A percentile compares a stretch with the other conserved stretches of the same genome.
phyloP scores from a whole-genome alignment of 2,888 invertebrate species.

The Drosophila paranaensis region DNA sequence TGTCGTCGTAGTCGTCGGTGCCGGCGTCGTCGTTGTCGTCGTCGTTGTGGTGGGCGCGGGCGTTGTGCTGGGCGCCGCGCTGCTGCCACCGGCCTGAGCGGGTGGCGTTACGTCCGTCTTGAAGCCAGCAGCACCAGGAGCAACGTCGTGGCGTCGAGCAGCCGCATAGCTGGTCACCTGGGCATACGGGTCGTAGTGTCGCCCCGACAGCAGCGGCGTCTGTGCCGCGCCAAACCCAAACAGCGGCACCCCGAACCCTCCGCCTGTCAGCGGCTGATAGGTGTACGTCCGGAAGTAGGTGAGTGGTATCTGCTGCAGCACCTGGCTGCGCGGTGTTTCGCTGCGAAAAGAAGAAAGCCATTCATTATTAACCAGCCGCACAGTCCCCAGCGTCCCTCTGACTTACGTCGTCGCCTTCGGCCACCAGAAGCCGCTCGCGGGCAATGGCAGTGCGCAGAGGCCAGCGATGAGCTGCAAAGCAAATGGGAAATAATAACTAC shows the following conservation, averaged over 20 bases:
- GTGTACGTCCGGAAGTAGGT: conserved; percentile 84
- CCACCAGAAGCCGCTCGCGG: conserved; percentile 78
- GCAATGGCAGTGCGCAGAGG: conserved; percentile 25
- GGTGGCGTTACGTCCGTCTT: conserved; percentile 64
- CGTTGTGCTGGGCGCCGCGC: conserved; percentile 26
- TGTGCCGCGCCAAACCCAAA: conserved; percentile 74
- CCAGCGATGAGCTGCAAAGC: conserved; percentile 43
- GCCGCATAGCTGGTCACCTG: conserved; percentile 63
- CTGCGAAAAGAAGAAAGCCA: conserved; percentile 38
- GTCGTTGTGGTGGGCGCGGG: conserved; percentile 36
- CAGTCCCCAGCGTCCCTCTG: neutral
- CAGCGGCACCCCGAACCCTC: conserved; percentile 74
- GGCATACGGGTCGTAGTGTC: conserved; percentile 71
- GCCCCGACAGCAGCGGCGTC: conserved; percentile 66
- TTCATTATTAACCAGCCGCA: neutral
- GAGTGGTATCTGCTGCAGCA: conserved; percentile 82
- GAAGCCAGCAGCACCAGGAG: conserved; percentile 1
- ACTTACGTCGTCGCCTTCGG: conserved; percentile 78
- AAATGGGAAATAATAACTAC: neutral
- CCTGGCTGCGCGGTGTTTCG: conserved; percentile 61
- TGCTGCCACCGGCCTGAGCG: conserved; percentile 16
- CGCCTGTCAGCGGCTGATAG: conserved; percentile 80
- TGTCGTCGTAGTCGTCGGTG: conserved; percentile 47
- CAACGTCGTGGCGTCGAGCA: conserved; percentile 54
- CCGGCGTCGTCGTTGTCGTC: conserved; percentile 49